Evolutionary conservation across 2,888 invertebrate genomes (phyloP).

Genomic region (Merodon equestris): DNA sequence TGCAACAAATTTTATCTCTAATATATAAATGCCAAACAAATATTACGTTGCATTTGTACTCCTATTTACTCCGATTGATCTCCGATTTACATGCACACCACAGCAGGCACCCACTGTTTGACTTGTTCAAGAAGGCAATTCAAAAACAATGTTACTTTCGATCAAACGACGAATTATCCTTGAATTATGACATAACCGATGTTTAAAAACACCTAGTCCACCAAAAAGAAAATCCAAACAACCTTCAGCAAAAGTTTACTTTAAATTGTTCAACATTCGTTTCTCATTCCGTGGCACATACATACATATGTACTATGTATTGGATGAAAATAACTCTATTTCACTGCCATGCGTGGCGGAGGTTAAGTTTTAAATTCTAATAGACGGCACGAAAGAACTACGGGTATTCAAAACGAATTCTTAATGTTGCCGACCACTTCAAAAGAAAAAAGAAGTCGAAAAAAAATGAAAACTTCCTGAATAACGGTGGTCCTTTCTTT

Average conservation of each 20-base stretch:
- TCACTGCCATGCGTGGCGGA: slow-evolving; percentile 6
- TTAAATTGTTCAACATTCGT: background rate
- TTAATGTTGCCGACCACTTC: background rate
- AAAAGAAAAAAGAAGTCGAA: background rate
- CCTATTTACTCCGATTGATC: too few species aligned
- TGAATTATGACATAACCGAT: too few species aligned
- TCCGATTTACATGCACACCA: too few species aligned
- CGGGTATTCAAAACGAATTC: too few species aligned
- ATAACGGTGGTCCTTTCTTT: too few species aligned
- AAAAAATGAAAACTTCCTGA: background rate
- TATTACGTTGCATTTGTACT: too few species aligned
- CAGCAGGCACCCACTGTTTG: too few species aligned
- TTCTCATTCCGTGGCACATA: slow-evolving; percentile 23
- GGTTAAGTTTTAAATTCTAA: background rate
- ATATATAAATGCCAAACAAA: too few species aligned
- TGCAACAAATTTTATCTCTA: too few species aligned
- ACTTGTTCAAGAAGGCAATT: too few species aligned
- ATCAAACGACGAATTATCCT: too few species aligned
- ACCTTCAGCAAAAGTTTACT: background rate
- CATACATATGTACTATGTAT: slow-evolving; percentile 41
- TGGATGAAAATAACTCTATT: slow-evolving; percentile 48
- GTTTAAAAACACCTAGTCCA: background rate
- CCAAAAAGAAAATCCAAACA: background rate
- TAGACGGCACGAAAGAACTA: background rate
- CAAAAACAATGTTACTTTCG: too few species aligned